A percentile compares a stretch with the other conserved stretches of the same genome.
Evolutionary conservation across 1,140 invertebrate genomes (phyloP).

Genomic region (Drosophila pallidifrons): DNA sequence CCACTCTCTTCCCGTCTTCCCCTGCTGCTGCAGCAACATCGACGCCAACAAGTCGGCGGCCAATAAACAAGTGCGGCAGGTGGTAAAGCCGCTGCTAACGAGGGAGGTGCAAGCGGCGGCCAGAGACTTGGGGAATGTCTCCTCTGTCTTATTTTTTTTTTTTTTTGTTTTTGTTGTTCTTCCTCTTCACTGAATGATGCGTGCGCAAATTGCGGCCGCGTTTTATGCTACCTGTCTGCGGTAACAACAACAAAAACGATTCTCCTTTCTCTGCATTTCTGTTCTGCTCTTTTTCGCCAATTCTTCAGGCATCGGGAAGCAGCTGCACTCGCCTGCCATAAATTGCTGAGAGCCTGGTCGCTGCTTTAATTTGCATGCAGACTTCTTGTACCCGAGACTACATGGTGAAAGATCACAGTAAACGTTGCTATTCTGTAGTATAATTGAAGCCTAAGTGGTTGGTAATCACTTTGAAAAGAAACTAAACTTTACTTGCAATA

Average conservation of each 20-base stretch:
- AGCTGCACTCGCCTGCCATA: slow-evolving; percentile 15
- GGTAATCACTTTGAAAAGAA: background rate
- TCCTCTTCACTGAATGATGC: slow-evolving; percentile 36
- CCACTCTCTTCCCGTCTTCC: background rate
- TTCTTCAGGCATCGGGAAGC: slow-evolving; percentile 18
- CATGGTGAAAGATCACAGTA: background rate
- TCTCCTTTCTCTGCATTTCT: background rate
- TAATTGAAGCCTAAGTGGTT: background rate
- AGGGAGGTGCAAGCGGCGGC: background rate
- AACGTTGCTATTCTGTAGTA: background rate
- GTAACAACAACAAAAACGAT: background rate
- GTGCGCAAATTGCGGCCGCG: slow-evolving; percentile 42
- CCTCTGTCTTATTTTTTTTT: slow-evolving; percentile 2
- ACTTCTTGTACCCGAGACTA: slow-evolving; percentile 2
- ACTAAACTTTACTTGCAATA: too few relatives aligned
- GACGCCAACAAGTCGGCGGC: slow-evolving; percentile 48
- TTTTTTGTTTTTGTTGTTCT: too few relatives aligned
- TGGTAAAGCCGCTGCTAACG: slow-evolving; percentile 31
- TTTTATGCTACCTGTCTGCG: slow-evolving; percentile 34
- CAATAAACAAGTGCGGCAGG: slow-evolving; percentile 55
- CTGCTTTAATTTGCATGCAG: slow-evolving; percentile 54
- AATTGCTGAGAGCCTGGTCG: slow-evolving; percentile 44
- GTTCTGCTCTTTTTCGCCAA: slow-evolving; percentile 12
- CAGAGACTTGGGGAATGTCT: slow-evolving; percentile 2
- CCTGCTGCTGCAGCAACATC: background rate